These are phyloP conservation scores for Ispidina lecontei DNA, from an alignment of 2,797 vertebrate species.

Conservation along the genomic window DNA sequence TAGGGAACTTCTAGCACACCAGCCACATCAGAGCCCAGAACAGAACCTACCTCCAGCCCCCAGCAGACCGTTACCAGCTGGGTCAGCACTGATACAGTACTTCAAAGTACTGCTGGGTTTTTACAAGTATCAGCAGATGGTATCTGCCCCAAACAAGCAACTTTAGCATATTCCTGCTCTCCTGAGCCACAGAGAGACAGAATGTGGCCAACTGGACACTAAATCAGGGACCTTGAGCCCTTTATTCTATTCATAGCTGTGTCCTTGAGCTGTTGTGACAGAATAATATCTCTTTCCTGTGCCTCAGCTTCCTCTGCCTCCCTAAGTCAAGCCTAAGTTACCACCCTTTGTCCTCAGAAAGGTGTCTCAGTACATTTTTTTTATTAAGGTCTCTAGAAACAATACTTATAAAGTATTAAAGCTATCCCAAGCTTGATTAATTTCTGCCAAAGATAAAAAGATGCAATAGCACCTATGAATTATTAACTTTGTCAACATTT, in stretches of 20 bases:
- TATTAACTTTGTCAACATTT: neutral
- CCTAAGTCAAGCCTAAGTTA: neutral
- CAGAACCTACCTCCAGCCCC: neutral
- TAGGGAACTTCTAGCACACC: neutral
- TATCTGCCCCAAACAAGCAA: neutral
- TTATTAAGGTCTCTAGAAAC: neutral
- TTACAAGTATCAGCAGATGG: neutral
- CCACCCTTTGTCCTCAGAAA: neutral
- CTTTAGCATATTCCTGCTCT: neutral
- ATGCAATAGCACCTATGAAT: neutral
- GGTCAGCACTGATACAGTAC: neutral
- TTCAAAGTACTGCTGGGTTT: neutral
- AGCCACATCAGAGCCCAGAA: neutral
- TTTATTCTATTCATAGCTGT: slow-evolving; percentile 43
- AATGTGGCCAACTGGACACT: neutral
- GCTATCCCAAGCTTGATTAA: neutral
- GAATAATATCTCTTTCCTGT: neutral
- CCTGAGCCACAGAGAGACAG: neutral
- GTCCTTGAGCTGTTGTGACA: neutral
- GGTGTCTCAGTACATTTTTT: neutral
- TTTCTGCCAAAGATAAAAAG: neutral
- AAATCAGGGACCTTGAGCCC: neutral
- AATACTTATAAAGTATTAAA: neutral
- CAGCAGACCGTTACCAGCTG: neutral
- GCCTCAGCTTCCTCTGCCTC: neutral